Conservation (phyloP, 1,140 invertebrate genomes). For the Trichomalopsis sarcophagae region DNA sequence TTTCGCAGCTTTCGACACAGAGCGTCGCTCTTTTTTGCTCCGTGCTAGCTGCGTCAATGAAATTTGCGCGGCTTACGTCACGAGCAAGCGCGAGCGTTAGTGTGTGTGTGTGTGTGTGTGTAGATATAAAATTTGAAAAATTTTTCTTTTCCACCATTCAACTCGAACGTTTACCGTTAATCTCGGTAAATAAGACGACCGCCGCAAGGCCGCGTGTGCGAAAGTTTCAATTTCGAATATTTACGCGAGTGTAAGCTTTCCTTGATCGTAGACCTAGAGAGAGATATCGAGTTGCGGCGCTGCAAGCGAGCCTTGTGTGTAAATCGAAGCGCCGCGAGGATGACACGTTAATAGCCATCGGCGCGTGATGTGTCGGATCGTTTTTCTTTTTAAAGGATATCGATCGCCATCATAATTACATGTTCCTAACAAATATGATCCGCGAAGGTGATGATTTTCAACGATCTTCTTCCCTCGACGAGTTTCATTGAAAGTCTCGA, state of each 20-base stretch:
- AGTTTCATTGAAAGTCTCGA: not conserved
- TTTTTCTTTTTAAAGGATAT: not conserved
- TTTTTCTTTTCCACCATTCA: not conserved
- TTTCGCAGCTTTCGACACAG: not conserved
- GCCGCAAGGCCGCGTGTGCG: no score
- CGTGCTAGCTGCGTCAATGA: conserved; percentile 33
- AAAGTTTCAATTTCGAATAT: no score
- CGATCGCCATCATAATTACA: not conserved
- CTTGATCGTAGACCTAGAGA: no score
- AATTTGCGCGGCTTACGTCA: conserved; percentile 33
- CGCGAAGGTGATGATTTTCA: not conserved
- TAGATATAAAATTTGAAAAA: not conserved
- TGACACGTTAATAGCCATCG: no score
- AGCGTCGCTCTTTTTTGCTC: not conserved
- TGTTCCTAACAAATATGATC: not conserved
- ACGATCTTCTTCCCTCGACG: not conserved
- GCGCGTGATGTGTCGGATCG: no score
- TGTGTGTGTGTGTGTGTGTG: not conserved
- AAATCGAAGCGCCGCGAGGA: not conserved
- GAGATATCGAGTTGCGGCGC: no score
- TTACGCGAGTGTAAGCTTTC: no score
- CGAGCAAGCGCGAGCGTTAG: not conserved
- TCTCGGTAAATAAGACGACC: no score
- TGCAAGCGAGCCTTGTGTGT: not conserved
- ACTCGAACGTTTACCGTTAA: no score